These are phyloP conservation scores for Neocloeon triangulifer DNA, from an alignment of 1,140 invertebrate species.

Conservation along the genomic window DNA sequence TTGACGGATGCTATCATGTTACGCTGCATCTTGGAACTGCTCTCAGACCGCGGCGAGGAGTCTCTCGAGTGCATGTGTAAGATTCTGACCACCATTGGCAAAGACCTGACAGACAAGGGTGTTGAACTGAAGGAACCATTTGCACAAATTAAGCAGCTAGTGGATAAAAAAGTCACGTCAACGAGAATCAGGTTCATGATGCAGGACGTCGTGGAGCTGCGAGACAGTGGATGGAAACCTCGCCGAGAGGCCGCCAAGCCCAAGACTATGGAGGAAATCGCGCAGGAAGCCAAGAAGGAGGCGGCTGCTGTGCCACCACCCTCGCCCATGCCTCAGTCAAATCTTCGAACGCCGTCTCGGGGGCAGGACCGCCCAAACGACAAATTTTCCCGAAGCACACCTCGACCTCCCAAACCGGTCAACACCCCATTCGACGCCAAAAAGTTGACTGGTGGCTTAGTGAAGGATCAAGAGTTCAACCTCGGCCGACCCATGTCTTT, in stretches of 20 bases:
- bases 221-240: slow-evolving; percentile 63
- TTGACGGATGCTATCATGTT: slow-evolving; percentile 76
- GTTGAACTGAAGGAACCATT: slow-evolving; percentile 37
- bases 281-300: slow-evolving; percentile 61
- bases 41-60: slow-evolving; percentile 65
- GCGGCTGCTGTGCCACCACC: no score
- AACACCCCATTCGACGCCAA: no score
- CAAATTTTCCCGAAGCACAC: no score
- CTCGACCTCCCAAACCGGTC: no score
- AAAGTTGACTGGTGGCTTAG: no score
- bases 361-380: no score
- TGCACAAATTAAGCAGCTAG: slow-evolving; percentile 38
- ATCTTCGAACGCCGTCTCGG: no score
- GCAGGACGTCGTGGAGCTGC: slow-evolving; percentile 81
- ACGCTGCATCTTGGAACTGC: slow-evolving; percentile 54
- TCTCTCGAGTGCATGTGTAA: slow-evolving; percentile 83
- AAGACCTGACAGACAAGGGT: slow-evolving; percentile 64
- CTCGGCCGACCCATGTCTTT: no score
- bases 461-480: no score
- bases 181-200: slow-evolving; percentile 81
- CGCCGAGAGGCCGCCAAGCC: slow-evolving; percentile 68
- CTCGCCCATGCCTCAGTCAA: no score
- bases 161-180: slow-evolving; percentile 35
- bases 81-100: slow-evolving; percentile 73
- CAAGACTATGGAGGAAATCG: slow-evolving; percentile 85